These are phyloP conservation scores for Uria aalge DNA, from an alignment of 2,113 vertebrate genomes.

Conservation along the genomic window DNA sequence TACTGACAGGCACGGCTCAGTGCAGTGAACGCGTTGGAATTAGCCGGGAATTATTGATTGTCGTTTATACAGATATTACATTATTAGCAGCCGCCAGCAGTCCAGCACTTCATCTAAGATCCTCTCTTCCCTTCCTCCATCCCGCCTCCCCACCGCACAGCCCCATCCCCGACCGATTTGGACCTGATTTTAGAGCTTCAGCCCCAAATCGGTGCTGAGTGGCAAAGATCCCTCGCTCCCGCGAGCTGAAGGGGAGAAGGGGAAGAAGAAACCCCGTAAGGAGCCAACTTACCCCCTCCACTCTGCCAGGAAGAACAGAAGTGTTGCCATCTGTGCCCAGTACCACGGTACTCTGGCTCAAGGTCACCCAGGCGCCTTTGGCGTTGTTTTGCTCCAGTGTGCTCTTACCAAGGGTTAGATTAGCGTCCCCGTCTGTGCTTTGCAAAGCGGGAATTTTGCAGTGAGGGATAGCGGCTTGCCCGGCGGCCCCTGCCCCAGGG, in stretches of 20 bases:
- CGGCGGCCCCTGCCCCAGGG: constrained; percentile 3
- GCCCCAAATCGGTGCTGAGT: background rate
- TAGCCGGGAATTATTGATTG: background rate
- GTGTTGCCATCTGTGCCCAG: constrained; percentile 92
- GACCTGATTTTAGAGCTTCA: background rate
- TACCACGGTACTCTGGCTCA: constrained; percentile 95
- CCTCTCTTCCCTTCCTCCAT: too few species aligned
- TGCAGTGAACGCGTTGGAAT: accelerated
- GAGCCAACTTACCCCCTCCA: constrained; percentile 82
- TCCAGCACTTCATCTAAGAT: accelerated
- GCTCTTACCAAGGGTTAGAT: constrained; percentile 79
- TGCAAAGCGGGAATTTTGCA: constrained; percentile 82
- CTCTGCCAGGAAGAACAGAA: constrained; percentile 84
- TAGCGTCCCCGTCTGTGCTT: constrained; percentile 60
- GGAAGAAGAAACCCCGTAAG: background rate
- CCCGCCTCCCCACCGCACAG: background rate
- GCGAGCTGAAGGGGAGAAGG: background rate
- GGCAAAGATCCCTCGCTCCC: background rate
- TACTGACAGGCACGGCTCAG: background rate
- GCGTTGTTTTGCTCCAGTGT: constrained; percentile 84
- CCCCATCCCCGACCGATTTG: background rate
- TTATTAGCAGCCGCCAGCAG: accelerated
- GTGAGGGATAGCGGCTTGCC: constrained; percentile 54
- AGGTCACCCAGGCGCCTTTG: constrained; percentile 84
- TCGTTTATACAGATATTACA: accelerated